Conservation (phyloP, 2,797 vertebrate genomes). For the Paramormyrops hopkinsi region DNA sequence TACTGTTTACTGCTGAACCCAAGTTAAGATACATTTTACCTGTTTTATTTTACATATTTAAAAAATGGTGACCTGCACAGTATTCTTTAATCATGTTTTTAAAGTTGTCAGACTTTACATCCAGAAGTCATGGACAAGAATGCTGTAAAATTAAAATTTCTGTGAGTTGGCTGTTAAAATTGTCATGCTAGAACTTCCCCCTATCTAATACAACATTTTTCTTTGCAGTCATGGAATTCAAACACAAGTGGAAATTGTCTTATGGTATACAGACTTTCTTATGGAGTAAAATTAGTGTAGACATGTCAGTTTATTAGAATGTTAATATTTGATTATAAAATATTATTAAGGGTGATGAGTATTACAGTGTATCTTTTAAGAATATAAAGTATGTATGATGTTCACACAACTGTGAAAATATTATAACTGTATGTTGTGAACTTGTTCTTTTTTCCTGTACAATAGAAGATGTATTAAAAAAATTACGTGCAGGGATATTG, state of each 20-base stretch:
- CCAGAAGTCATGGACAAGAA: background rate
- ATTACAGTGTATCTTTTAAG: conserved; percentile 26
- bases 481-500: conserved; percentile 73
- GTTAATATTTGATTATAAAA: conserved; percentile 70
- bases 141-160: conserved; percentile 5
- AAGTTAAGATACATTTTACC: conserved; percentile 3
- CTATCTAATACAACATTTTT: conserved; percentile 26
- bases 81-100: background rate
- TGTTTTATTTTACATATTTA: background rate
- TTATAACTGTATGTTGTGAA: conserved; percentile 72
- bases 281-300: conserved; percentile 52
- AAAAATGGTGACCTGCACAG: conserved; percentile 4
- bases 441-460: conserved; percentile 64
- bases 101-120: background rate
- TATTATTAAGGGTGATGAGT: conserved; percentile 55
- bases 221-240: conserved; percentile 36
- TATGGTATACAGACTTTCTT: conserved; percentile 47
- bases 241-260: conserved; percentile 47
- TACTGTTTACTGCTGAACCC: conserved; percentile 6
- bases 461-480: conserved; percentile 65
- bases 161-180: conserved; percentile 18
- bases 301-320: conserved; percentile 63
- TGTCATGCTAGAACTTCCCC: conserved; percentile 7
- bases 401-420: conserved; percentile 78
- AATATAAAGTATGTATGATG: conserved; percentile 67